These are phyloP conservation scores for Lanius ludovicianus DNA, from an alignment of 2,113 vertebrate species.

Conservation along the genomic window DNA sequence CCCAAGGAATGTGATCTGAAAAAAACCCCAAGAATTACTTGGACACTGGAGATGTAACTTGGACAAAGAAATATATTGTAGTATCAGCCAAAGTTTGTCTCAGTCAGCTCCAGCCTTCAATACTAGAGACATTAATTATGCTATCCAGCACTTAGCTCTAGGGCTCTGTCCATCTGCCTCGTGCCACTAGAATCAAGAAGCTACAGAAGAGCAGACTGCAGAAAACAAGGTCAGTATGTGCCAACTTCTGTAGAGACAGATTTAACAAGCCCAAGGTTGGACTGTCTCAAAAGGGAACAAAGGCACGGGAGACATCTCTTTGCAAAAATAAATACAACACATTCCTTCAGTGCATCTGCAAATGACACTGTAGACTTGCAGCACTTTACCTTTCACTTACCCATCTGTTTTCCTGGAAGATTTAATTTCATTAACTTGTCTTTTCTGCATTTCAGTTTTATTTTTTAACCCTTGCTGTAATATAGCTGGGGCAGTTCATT, in stretches of 20 bases:
- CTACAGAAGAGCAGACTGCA: slow-evolving; percentile 11
- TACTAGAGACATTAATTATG: slow-evolving; percentile 8
- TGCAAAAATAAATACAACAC: not conserved
- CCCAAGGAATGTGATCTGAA: not conserved
- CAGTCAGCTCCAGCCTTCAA: not conserved
- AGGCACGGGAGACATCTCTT: not conserved
- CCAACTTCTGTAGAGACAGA: not conserved
- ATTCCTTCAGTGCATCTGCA: not conserved
- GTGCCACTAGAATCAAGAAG: not conserved
- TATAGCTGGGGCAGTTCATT: not conserved
- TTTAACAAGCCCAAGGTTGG: not conserved
- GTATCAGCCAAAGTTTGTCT: not conserved
- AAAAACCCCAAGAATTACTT: not conserved
- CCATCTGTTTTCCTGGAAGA: not conserved
- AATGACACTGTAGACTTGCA: not conserved
- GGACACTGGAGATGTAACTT: not conserved
- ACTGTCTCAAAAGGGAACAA: not conserved
- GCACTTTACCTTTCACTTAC: not conserved
- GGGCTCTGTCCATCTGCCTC: slow-evolving; percentile 47
- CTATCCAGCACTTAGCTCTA: not conserved
- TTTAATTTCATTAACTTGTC: not conserved
- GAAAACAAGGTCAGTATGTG: slow-evolving; percentile 28
- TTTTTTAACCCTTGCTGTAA: not conserved
- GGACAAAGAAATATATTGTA: not conserved
- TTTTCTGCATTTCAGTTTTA: not conserved